Evolutionary conservation across 2,888 invertebrate genomes (phyloP).

Genomic region (Buathra laborator): DNA sequence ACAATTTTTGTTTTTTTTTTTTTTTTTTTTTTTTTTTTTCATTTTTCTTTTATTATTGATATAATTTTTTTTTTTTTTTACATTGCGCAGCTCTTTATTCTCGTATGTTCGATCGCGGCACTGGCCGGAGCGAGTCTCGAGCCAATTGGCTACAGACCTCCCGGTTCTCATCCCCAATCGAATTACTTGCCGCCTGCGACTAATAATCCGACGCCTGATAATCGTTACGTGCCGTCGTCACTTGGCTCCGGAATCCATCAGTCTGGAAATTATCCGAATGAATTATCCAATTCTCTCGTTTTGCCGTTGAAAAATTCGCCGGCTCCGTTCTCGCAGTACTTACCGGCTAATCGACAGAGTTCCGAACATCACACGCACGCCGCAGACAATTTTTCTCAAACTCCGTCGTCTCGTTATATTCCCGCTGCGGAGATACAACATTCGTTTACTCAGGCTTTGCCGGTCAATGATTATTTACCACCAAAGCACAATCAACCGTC

Average conservation of each 20-base stretch:
- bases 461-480: constrained; percentile 85
- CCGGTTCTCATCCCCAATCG: constrained; percentile 70
- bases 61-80: constrained; percentile 24
- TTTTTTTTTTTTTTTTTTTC: background rate
- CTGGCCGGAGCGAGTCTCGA: constrained; percentile 76
- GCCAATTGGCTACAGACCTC: constrained; percentile 77
- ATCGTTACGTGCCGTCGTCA: constrained; percentile 57
- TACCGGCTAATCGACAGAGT: constrained; percentile 66
- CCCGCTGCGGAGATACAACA: constrained; percentile 63
- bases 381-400: constrained; percentile 35
- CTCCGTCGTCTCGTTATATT: constrained; percentile 63
- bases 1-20: background rate
- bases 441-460: constrained; percentile 69
- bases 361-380: background rate
- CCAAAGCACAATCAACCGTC: constrained; percentile 74
- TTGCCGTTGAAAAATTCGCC: constrained; percentile 46
- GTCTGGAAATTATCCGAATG: background rate
- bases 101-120: constrained; percentile 70
- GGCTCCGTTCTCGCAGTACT: constrained; percentile 66
- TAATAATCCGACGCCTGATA: constrained; percentile 38
- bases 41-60: background rate
- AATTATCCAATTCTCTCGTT: constrained; percentile 38
- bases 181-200: constrained; percentile 65
- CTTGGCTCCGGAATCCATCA: constrained; percentile 17
- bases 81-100: constrained; percentile 69